Percentiles rank a stretch among this genome's conserved stretches.
These are phyloP conservation scores for Acleris emargana DNA, from an alignment of 2,888 invertebrate species.

Conservation along the genomic window DNA sequence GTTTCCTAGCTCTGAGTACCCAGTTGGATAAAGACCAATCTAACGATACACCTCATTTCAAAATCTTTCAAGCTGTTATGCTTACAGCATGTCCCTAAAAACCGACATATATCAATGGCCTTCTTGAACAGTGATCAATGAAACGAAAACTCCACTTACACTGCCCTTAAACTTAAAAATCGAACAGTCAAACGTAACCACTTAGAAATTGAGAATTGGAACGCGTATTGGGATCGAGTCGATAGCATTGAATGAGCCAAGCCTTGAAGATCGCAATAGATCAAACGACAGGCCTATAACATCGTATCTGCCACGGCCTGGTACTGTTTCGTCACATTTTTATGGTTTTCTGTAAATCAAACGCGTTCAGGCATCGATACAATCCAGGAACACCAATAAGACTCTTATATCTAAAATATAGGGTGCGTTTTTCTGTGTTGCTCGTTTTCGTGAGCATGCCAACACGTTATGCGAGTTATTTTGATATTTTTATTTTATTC, in stretches of 20 bases:
- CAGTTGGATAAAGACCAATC: no score
- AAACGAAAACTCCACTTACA: no score
- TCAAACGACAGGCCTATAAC: slow-evolving; percentile 29
- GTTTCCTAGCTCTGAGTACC: no score
- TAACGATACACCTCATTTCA: no score
- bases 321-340: slow-evolving; percentile 45
- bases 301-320: slow-evolving; percentile 43
- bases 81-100: no score
- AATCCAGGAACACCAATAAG: background rate
- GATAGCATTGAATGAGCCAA: slow-evolving; percentile 2
- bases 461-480: slow-evolving; percentile 25
- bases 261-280: slow-evolving; percentile 32
- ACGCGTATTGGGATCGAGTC: background rate
- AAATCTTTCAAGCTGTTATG: no score
- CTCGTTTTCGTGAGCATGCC: slow-evolving; percentile 6
- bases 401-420: background rate
- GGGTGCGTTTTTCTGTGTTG: slow-evolving; percentile 1
- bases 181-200: no score
- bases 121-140: no score
- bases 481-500: slow-evolving; percentile 34
- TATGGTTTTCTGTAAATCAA: slow-evolving; percentile 49
- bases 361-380: slow-evolving; percentile 29
- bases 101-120: no score
- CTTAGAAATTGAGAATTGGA: no score
- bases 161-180: no score